Conservation (phyloP, 35 echinoderm and acorn worm species). For the Anneissia japonica region DNA sequence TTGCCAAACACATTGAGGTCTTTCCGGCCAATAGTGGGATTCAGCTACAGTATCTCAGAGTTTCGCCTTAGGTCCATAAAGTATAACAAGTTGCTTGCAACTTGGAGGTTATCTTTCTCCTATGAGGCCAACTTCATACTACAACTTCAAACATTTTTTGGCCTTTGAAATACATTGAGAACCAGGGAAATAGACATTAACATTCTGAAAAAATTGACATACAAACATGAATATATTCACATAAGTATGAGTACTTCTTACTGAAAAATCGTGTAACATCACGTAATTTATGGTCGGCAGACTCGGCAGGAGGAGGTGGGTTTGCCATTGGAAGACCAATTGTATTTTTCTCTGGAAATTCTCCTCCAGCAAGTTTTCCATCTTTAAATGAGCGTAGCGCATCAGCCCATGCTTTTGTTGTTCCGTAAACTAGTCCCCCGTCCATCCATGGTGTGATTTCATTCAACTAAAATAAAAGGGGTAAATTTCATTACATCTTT, state of each 20-base stretch:
- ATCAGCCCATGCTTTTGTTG: conserved; percentile 87
- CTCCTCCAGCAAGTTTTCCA: conserved; percentile 56
- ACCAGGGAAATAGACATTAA: background rate
- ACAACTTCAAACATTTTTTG: too few relatives aligned
- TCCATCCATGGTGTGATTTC: conserved; percentile 99
- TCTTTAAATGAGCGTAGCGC: conserved; percentile 74
- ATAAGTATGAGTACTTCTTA: conserved; percentile 36
- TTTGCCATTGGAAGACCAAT: conserved; percentile 95
- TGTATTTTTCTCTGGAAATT: conserved; percentile 60
- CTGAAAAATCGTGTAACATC: conserved; percentile 76
- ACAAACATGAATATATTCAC: too few relatives aligned
- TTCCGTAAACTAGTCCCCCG: conserved; percentile 85
- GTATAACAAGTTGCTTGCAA: too few relatives aligned
- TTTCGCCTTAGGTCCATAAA: too few relatives aligned
- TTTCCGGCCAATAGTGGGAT: too few relatives aligned
- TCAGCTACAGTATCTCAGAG: too few relatives aligned
- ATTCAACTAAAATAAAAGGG: conserved; percentile 70
- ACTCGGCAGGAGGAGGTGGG: conserved; percentile 56
- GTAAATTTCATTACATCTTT: too few relatives aligned
- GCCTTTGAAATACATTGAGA: too few relatives aligned
- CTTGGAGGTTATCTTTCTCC: too few relatives aligned
- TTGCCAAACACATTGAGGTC: too few relatives aligned
- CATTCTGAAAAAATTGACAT: background rate
- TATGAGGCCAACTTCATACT: too few relatives aligned
- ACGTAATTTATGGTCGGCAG: conserved; percentile 20